Evolutionary conservation across 2,888 invertebrate species (phyloP).

Genomic region (Trichogramma evanescens): DNA sequence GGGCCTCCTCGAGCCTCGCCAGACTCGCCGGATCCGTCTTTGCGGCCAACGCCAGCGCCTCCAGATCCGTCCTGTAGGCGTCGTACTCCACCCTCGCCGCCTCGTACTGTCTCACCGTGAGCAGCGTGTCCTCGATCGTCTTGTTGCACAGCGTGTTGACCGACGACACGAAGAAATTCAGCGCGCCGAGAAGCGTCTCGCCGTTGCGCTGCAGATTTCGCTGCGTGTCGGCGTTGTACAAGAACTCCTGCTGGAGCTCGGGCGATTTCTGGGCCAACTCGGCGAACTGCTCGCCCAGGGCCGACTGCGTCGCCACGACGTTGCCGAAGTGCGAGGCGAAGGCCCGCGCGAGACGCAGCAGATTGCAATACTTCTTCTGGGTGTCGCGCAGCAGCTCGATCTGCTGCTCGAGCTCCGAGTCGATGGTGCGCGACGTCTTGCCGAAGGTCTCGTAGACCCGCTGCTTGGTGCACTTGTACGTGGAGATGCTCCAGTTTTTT

Average conservation of each 20-base stretch:
- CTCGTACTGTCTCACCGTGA: conserved; percentile 72
- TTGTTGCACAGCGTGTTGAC: conserved; percentile 94
- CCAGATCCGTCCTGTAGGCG: conserved; percentile 92
- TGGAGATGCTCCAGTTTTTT: conserved; percentile 95
- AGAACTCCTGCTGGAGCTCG: conserved; percentile 88
- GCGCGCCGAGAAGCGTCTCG: conserved; percentile 82
- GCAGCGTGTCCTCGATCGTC: conserved; percentile 91
- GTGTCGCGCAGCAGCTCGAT: conserved; percentile 90
- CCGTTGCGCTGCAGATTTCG: conserved; percentile 88
- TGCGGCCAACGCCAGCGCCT: conserved; percentile 65
- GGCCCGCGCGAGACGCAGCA: conserved; percentile 77
- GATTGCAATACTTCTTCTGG: conserved; percentile 83
- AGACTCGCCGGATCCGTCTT: conserved; percentile 52
- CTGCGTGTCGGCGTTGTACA: conserved; percentile 94
- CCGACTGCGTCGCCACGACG: conserved; percentile 79
- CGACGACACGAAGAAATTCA: conserved; percentile 94
- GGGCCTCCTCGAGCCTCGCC: conserved; percentile 69
- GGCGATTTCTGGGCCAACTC: conserved; percentile 94
- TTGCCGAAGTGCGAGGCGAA: conserved; percentile 84
- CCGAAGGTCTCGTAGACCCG: conserved; percentile 93
- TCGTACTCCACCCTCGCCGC: conserved; percentile 89
- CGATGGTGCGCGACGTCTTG: conserved; percentile 83
- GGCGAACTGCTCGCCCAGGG: conserved; percentile 87
- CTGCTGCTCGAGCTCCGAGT: conserved; percentile 89
- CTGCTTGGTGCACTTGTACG: conserved; percentile 96